Percentiles rank a stretch among this genome's conserved stretches.
Evolutionary conservation across 2,797 vertebrate species (phyloP).

Genomic region (Tapirus indicus): DNA sequence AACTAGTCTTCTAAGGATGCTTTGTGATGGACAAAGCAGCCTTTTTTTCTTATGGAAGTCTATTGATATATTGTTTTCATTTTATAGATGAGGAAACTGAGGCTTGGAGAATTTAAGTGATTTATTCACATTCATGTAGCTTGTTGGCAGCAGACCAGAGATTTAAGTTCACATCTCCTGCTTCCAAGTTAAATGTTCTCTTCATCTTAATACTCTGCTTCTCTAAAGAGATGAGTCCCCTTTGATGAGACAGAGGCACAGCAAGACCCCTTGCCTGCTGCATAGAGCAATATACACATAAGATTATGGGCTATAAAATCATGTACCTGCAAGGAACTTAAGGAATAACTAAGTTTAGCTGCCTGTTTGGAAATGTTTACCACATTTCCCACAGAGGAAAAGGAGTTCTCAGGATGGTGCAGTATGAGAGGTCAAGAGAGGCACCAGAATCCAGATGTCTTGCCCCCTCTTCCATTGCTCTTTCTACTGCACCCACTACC

Average conservation of each 20-base stretch:
- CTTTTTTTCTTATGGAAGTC: neutral
- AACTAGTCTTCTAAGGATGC: neutral
- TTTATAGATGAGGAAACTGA: neutral
- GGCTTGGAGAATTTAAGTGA: neutral
- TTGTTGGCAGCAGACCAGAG: neutral
- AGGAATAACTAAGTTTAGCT: neutral
- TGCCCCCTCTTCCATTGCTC: neutral
- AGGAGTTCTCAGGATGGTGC: neutral
- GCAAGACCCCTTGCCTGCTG: neutral
- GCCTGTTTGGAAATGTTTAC: neutral
- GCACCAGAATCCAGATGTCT: neutral
- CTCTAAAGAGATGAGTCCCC: neutral
- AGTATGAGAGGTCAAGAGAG: neutral
- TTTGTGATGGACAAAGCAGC: neutral
- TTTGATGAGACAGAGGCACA: neutral
- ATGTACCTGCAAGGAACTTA: neutral
- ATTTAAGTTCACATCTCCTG: neutral
- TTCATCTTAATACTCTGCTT: neutral
- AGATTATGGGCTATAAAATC: neutral
- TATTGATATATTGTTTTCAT: neutral
- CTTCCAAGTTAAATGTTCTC: neutral
- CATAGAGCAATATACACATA: neutral
- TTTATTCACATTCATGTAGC: neutral
- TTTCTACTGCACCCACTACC: neutral
- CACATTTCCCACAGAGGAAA: neutral